Evolutionary conservation across 1,140 invertebrate genomes (phyloP).

Genomic region (Brachionus rotundiformis): DNA sequence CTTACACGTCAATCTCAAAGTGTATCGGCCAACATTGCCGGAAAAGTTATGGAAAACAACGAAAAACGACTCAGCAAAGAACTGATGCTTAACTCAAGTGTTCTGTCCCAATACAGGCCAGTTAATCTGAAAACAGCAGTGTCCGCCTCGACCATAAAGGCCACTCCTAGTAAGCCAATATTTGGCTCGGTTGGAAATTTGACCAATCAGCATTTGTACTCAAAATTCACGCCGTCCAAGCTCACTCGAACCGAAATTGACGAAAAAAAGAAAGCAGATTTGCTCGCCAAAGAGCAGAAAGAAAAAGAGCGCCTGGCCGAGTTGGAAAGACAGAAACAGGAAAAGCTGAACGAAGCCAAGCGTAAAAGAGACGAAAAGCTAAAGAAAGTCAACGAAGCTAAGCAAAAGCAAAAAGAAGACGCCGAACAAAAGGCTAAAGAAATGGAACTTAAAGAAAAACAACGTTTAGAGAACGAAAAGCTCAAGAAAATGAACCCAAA

Average conservation of each 20-base stretch:
- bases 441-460: constrained; percentile 2
- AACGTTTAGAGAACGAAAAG: background rate
- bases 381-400: constrained; percentile 7
- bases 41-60: background rate
- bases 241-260: background rate
- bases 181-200: constrained; percentile 15
- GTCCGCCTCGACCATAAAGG: background rate
- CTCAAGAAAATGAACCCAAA: constrained; percentile 21
- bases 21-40: background rate
- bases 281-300: background rate
- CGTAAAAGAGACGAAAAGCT: constrained; percentile 40
- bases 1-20: background rate
- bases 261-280: constrained; percentile 36
- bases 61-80: constrained; percentile 24
- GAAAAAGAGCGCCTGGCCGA: constrained; percentile 14
- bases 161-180: background rate
- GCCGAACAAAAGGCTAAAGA: constrained; percentile 35
- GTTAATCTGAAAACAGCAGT: background rate
- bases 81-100: background rate
- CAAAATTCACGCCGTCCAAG: constrained; percentile 26
- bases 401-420: constrained; percentile 40
- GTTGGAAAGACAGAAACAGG: constrained; percentile 13
- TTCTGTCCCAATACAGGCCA: constrained; percentile 3
- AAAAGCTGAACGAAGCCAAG: background rate
- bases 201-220: constrained; percentile 34